phyloP scores from a whole-genome alignment of 2,113 vertebrate genomes.

The Acrocephalus kingi region DNA sequence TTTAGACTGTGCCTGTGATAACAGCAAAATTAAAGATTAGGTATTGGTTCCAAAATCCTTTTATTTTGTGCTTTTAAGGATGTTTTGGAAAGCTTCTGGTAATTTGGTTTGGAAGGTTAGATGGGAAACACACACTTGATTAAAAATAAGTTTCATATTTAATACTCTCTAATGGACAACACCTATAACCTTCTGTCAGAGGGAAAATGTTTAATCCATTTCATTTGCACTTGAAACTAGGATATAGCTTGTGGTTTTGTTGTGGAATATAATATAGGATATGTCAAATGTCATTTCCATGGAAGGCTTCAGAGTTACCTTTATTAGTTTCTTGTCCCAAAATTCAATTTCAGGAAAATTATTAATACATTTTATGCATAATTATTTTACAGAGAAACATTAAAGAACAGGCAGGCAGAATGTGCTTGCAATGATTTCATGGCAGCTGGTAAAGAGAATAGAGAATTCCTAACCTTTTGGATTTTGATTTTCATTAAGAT shows the following conservation, averaged over 20 bases:
- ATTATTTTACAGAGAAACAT: not conserved
- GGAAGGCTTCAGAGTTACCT: not conserved
- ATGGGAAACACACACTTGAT: not conserved
- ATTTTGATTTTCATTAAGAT: not conserved
- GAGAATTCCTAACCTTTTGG: not conserved
- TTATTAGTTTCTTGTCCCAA: not conserved
- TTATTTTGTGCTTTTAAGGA: not conserved
- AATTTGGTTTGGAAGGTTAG: not conserved
- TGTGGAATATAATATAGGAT: not conserved
- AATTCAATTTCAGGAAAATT: not conserved
- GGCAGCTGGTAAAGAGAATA: not conserved
- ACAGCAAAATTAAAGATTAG: not conserved
- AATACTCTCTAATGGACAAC: not conserved
- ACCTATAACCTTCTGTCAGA: not conserved
- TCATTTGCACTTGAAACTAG: not conserved
- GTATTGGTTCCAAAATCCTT: not conserved
- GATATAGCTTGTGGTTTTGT: not conserved
- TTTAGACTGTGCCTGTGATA: constrained; percentile 15
- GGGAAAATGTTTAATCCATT: not conserved
- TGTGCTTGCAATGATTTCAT: not conserved
- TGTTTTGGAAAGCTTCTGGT: constrained; percentile 19
- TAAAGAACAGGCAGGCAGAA: not conserved
- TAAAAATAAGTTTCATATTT: not conserved
- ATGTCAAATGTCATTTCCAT: not conserved
- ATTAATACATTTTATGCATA: not conserved